phyloP scores from a whole-genome alignment of 1,140 invertebrate species.

The Anoplophora glabripennis region DNA sequence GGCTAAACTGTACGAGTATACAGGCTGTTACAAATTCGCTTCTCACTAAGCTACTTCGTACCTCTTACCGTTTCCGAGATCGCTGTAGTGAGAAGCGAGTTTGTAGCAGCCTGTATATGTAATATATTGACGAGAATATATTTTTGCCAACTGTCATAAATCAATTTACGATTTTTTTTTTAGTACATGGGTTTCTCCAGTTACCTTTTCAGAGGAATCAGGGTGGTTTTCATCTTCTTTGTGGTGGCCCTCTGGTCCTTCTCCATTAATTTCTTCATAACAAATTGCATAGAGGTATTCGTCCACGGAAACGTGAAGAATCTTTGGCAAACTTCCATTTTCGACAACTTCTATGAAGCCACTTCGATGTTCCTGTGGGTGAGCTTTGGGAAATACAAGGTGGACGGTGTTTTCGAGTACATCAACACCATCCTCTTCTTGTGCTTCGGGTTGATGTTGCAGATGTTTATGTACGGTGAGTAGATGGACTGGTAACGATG shows the following conservation, averaged over 20 bases:
- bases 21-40: too few relatives aligned
- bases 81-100: too few relatives aligned
- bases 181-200: not conserved
- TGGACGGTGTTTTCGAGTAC: not conserved
- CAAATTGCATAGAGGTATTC: not conserved
- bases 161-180: too few relatives aligned
- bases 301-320: not conserved
- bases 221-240: not conserved
- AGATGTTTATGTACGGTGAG: not conserved
- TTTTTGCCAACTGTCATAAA: too few relatives aligned
- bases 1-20: too few relatives aligned
- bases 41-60: too few relatives aligned
- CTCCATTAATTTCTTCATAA: not conserved
- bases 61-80: too few relatives aligned
- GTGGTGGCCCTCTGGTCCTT: not conserved
- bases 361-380: constrained; percentile 2
- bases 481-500: too few relatives aligned
- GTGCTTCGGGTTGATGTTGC: not conserved
- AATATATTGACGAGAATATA: too few relatives aligned
- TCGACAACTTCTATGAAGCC: not conserved
- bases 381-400: not conserved
- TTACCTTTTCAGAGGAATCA: not conserved
- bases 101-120: too few relatives aligned
- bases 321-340: not conserved
- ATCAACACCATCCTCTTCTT: constrained; percentile 1